These are phyloP conservation scores for Atethmia centrago DNA, from an alignment of 2,888 invertebrate species.

Conservation along the genomic window DNA sequence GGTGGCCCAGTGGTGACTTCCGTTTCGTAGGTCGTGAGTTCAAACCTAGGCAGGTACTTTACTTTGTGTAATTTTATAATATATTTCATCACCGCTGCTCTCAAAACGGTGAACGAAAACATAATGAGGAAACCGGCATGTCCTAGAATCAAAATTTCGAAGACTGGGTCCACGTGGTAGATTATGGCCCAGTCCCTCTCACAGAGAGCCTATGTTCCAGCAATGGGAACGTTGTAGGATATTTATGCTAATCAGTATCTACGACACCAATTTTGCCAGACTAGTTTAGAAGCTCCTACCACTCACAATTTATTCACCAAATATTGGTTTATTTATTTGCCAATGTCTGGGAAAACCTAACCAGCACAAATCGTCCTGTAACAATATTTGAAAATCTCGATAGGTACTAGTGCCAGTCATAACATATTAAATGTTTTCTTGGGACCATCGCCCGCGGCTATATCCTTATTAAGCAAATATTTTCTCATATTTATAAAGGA, in stretches of 20 bases:
- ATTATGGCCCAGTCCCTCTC: not conserved
- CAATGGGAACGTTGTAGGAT: not conserved
- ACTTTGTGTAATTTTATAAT: not conserved
- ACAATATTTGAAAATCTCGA: constrained; percentile 55
- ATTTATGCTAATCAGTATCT: not conserved
- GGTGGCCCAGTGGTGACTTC: not conserved
- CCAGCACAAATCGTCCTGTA: constrained; percentile 37
- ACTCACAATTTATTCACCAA: not conserved
- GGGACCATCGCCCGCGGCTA: constrained; percentile 50
- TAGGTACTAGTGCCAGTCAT: constrained; percentile 44
- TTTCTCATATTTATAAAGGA: constrained; percentile 42
- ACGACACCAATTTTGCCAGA: not conserved
- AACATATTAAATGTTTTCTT: constrained; percentile 57
- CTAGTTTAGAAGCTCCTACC: not conserved
- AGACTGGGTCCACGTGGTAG: not conserved
- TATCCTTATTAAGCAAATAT: constrained; percentile 24
- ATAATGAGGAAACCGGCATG: not conserved
- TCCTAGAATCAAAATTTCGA: not conserved
- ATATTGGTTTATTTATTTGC: constrained; percentile 4
- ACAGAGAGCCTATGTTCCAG: not conserved
- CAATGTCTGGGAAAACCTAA: not conserved
- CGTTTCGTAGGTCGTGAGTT: not conserved
- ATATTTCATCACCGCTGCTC: not conserved
- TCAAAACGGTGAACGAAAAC: not conserved
- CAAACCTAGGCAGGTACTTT: not conserved